Evolutionary conservation across 2,888 invertebrate species (phyloP).

Genomic region (Molorchus minor): DNA sequence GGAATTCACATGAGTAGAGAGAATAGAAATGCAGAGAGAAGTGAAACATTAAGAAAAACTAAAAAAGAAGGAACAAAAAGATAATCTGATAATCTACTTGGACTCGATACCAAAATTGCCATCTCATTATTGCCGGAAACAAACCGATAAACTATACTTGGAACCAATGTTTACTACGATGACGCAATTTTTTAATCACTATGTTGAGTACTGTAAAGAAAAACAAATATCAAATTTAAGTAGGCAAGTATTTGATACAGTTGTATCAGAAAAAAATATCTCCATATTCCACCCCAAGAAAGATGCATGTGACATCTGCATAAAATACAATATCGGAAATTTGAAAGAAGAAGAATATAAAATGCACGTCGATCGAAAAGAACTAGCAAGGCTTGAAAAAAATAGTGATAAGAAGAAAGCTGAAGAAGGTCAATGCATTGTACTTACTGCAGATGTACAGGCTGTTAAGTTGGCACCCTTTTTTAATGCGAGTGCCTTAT

Average conservation of each 20-base stretch:
- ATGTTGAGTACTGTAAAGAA: slow-evolving; percentile 12
- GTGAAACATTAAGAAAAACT: slow-evolving; percentile 7
- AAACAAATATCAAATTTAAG: slow-evolving; percentile 6
- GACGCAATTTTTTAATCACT: slow-evolving; percentile 14
- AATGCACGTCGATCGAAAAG: slow-evolving; percentile 9
- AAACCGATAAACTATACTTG: slow-evolving; percentile 8
- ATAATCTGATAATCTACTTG: slow-evolving; percentile 12
- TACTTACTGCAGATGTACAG: slow-evolving; percentile 11
- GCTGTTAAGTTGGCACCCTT: slow-evolving; percentile 44
- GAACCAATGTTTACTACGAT: slow-evolving; percentile 10
- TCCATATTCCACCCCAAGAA: slow-evolving; percentile 12
- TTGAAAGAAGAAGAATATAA: slow-evolving; percentile 10
- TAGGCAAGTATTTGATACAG: slow-evolving; percentile 10
- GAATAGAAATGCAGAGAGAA: not conserved
- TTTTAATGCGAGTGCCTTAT: slow-evolving; percentile 24
- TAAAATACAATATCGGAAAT: slow-evolving; percentile 8
- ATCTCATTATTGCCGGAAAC: slow-evolving; percentile 10
- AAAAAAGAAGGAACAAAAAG: slow-evolving; percentile 14
- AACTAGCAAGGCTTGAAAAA: slow-evolving; percentile 13
- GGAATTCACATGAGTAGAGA: slow-evolving; percentile 9
- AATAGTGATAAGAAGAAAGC: not conserved
- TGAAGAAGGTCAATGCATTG: slow-evolving; percentile 9
- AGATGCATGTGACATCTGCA: slow-evolving; percentile 11
- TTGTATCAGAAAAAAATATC: slow-evolving; percentile 6
- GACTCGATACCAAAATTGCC: slow-evolving; percentile 3